Evolutionary conservation across 2,888 invertebrate genomes (phyloP).

Genomic region (Protonemura montana): DNA sequence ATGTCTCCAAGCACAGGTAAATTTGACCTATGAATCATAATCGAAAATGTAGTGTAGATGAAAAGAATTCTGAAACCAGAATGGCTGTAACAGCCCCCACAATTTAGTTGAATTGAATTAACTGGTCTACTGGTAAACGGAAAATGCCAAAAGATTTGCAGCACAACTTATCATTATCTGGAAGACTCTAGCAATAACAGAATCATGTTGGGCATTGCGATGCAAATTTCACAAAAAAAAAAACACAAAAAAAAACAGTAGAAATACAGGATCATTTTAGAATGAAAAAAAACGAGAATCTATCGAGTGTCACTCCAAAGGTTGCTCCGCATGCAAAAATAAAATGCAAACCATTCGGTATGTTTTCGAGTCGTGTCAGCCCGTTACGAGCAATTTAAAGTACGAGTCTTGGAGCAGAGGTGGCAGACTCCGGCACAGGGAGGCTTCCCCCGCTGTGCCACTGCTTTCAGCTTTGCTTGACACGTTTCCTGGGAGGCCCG

Average conservation of each 20-base stretch:
- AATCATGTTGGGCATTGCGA: neutral
- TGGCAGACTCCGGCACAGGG: neutral
- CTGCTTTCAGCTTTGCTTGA: constrained; percentile 80
- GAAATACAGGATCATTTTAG: neutral
- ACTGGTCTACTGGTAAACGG: neutral
- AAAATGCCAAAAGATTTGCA: neutral
- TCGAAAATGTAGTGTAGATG: no score
- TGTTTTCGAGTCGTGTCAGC: neutral
- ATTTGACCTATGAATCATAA: no score
- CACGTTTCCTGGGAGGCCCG: constrained; percentile 94
- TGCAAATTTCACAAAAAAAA: neutral
- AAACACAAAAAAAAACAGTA: neutral
- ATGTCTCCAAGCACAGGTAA: no score
- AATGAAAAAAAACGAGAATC: neutral
- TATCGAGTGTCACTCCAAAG: neutral
- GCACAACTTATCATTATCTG: neutral
- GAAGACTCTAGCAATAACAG: neutral
- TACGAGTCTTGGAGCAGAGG: neutral
- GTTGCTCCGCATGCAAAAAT: neutral
- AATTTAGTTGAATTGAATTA: neutral
- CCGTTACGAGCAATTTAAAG: neutral
- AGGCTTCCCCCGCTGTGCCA: constrained; percentile 28
- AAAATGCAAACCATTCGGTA: neutral
- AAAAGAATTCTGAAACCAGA: no score
- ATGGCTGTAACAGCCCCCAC: no score